A percentile compares a stretch with the other conserved stretches of the same genome.
Conservation (phyloP, 2,113 vertebrate species). For the Brachypteracias leptosomus region DNA sequence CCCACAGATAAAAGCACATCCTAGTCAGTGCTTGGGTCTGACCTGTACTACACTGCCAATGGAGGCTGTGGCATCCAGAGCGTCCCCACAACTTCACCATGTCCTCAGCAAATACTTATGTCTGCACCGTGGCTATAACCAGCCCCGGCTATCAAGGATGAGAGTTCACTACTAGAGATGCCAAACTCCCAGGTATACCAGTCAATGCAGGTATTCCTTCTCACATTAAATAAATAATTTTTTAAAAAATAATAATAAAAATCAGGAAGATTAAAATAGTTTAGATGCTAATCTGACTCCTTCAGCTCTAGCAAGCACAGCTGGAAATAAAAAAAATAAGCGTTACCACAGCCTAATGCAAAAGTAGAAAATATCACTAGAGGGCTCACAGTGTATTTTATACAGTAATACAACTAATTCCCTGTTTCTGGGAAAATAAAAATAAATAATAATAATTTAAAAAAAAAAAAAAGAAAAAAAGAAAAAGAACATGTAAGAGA, state of each 20-base stretch:
- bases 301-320: background rate
- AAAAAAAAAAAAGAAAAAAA: background rate
- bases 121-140: fast-evolving
- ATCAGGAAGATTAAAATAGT: background rate
- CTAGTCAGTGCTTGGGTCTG: background rate
- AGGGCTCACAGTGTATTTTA: background rate
- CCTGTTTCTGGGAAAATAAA: background rate
- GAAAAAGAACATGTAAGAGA: background rate
- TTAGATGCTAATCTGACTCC: background rate
- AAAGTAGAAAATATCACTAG: background rate
- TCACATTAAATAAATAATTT: background rate
- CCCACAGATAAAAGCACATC: background rate
- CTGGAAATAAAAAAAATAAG: background rate
- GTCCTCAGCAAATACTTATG: fast-evolving
- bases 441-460: background rate
- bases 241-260: too few relatives aligned
- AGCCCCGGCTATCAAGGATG: background rate
- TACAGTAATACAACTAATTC: background rate
- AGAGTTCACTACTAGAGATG: fast-evolving
- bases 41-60: fast-evolving
- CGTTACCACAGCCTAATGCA: background rate
- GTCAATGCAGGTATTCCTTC: background rate
- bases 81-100: background rate
- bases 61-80: background rate
- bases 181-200: background rate